Conservation (phyloP, 2,797 vertebrate species). For the Intellagama lesueurii region DNA sequence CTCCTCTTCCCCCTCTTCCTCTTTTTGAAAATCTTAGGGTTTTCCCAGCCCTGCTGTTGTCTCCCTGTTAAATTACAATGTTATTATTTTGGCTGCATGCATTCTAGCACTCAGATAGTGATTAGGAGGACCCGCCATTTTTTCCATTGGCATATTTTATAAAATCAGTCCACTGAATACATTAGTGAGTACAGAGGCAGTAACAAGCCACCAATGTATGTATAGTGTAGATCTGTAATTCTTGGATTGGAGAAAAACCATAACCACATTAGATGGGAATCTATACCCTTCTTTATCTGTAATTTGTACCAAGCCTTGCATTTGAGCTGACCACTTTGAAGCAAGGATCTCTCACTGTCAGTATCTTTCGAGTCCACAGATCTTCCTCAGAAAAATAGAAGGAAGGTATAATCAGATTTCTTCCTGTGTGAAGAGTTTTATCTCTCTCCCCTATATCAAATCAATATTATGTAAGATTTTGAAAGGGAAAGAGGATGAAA, state of each 20-base stretch:
- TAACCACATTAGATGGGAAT: not conserved
- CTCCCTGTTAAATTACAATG: no score
- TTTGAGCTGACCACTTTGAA: not conserved
- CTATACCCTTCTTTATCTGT: not conserved
- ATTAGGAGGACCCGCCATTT: no score
- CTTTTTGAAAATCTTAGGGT: no score
- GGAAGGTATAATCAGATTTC: no score
- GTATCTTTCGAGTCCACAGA: no score
- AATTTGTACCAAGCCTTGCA: not conserved
- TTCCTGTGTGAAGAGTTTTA: not conserved
- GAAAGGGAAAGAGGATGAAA: not conserved
- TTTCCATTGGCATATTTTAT: not conserved
- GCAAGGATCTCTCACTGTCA: not conserved
- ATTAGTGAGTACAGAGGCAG: not conserved
- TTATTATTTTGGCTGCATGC: no score
- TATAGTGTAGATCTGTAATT: not conserved
- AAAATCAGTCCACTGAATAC: not conserved
- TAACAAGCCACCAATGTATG: not conserved
- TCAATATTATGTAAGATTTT: slow-evolving; percentile 44
- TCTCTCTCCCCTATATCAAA: slow-evolving; percentile 13
- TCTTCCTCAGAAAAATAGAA: no score
- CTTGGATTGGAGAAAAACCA: not conserved
- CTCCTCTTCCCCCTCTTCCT: no score
- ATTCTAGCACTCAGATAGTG: no score
- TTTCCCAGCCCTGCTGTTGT: no score